Percentiles rank a stretch among this genome's conserved stretches.
phyloP scores from a whole-genome alignment of 2,888 invertebrate species.

The Drosophila quinaria region DNA sequence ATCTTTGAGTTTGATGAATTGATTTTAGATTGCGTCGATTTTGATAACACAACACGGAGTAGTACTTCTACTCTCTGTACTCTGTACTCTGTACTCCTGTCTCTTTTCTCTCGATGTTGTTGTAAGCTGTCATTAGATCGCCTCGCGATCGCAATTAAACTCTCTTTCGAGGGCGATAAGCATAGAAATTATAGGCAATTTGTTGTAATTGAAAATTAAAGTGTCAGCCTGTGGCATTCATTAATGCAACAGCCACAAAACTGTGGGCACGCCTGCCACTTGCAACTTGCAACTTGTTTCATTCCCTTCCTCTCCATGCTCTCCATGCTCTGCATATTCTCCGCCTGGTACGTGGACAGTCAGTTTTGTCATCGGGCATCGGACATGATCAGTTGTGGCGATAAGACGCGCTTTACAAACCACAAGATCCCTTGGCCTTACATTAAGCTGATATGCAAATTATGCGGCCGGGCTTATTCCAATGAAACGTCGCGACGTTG shows the following conservation, averaged over 20 bases:
- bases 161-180: conserved; percentile 70
- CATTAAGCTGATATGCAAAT: conserved; percentile 81
- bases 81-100: neutral
- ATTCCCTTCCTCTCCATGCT: neutral
- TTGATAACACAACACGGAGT: conserved; percentile 60
- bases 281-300: conserved; percentile 3
- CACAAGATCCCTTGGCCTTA: conserved; percentile 69
- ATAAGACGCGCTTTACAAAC: conserved; percentile 72
- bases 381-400: conserved; percentile 62
- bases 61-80: neutral
- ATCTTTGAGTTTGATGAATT: conserved; percentile 82
- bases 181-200: conserved; percentile 82
- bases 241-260: conserved; percentile 61
- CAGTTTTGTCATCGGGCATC: conserved; percentile 73
- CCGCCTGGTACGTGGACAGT: conserved; percentile 56
- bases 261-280: conserved; percentile 49
- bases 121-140: conserved; percentile 74
- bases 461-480: conserved; percentile 65
- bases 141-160: conserved; percentile 62
- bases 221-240: conserved; percentile 81
- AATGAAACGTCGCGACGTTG: conserved; percentile 50
- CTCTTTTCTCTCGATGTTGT: conserved; percentile 8
- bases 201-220: conserved; percentile 83
- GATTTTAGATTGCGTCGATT: conserved; percentile 75
- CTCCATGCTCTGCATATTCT: too few species aligned